Base-by-base conservation (phyloP, 1,140 invertebrate species). In the Diorhabda carinulata region DNA sequence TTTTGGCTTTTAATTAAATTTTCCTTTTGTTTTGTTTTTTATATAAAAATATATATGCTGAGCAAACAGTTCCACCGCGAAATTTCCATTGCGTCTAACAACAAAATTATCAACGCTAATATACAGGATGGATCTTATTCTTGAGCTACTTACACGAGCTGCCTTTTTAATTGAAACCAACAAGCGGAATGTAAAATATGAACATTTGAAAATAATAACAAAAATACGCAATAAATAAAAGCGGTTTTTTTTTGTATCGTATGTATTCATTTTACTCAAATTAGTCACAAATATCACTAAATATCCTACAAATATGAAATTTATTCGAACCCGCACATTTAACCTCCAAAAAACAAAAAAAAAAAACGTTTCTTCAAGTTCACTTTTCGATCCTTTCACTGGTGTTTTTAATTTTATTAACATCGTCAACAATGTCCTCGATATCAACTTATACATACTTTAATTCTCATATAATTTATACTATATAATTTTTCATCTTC, bases 1-100 rank as follows among this genome's bases (percentile, higher is more conserved):
- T 52, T 52, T 52, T 52, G 6, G 6, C 47, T 52, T 52, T 52
- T n/a, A 52, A 52, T 52, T 25, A 25, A 25, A 25, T 25, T 25
- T 25, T 25, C 25, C 25, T 25, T 25, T 25, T 25, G 25, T 25
- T 25, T 25, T 25, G 25, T 25, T 52, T 52, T 72, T 72, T 72
- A 73, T 78, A 78, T 69, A 78, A 78, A 78, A 77, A 78, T 78
- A 78, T 77, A 78, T 78, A 78, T 77, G 76, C 73, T 73, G 75
- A 78, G 77, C 73, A 77, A 78, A 78, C 77, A 77, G 77, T 71
- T 73, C 25, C 77, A 78, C 77, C 77, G 66, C 67, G 45, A 74
- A 52, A n/a, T 8, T 52, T n/a, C n/a, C 47, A 8, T 52, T 52
- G 47, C 25, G 25, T 25, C 25, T 25, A n/a, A n/a, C n/a, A n/a